A percentile compares a stretch with the other conserved stretches of the same genome.
phyloP scores from a whole-genome alignment of 2,113 vertebrate species.

The Monopterus albus region DNA sequence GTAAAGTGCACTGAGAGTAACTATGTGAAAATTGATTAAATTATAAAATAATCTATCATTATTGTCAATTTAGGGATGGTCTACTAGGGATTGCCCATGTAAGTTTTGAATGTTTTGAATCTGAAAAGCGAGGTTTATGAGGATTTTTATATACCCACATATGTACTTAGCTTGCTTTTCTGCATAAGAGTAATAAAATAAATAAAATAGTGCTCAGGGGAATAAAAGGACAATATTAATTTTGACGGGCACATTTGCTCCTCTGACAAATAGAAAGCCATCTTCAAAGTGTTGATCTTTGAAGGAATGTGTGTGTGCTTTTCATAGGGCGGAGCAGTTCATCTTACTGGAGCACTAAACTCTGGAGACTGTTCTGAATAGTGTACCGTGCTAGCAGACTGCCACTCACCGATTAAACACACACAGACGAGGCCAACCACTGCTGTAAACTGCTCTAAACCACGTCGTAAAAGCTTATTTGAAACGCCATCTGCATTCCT shows the following conservation, averaged over 20 bases:
- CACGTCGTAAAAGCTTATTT: slow-evolving; percentile 67
- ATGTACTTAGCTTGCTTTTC: background rate
- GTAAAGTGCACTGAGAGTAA: too few relatives aligned
- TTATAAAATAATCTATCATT: too few relatives aligned
- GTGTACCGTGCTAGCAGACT: slow-evolving; percentile 4
- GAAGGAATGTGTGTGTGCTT: background rate
- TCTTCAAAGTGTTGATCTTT: too few relatives aligned
- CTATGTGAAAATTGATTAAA: too few relatives aligned
- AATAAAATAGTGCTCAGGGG: too few relatives aligned
- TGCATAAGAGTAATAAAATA: background rate
- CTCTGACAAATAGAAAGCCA: too few relatives aligned
- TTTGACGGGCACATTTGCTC: too few relatives aligned
- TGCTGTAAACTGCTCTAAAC: slow-evolving; percentile 63
- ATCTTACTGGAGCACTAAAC: slow-evolving; percentile 26
- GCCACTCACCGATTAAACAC: slow-evolving; percentile 34
- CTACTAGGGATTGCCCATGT: too few relatives aligned
- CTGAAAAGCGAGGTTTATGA: background rate
- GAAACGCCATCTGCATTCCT: slow-evolving; percentile 72
- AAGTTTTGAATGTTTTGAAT: background rate
- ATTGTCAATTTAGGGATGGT: too few relatives aligned
- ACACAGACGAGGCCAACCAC: slow-evolving; percentile 30
- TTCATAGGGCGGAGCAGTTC: slow-evolving; percentile 5
- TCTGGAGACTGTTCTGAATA: background rate
- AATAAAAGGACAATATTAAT: too few relatives aligned
- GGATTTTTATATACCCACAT: too few relatives aligned